These are phyloP conservation scores for Oophaga pumilio DNA, from an alignment of 2,113 vertebrate genomes.

Conservation along the genomic window DNA sequence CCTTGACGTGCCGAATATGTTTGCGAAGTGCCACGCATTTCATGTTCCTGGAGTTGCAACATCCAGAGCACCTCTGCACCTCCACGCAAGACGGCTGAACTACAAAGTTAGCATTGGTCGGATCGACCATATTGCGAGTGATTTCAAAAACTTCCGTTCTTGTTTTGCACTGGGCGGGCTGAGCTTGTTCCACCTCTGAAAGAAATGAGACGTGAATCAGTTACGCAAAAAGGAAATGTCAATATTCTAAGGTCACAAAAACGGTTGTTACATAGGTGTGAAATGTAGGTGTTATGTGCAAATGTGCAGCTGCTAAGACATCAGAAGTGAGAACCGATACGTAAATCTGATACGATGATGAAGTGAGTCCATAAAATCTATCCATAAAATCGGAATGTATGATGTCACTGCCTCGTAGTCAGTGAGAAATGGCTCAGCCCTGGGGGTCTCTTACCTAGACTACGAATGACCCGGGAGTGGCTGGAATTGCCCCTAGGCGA, in stretches of 20 bases:
- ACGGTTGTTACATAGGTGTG: not conserved
- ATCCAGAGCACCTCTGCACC: slow-evolving; percentile 94
- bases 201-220: not conserved
- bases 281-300: not conserved
- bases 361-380: not conserved
- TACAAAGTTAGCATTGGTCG: slow-evolving; percentile 87
- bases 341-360: not conserved
- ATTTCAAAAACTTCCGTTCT: slow-evolving; percentile 90
- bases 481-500: slow-evolving; percentile 42
- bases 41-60: slow-evolving; percentile 82
- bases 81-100: slow-evolving; percentile 93
- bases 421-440: not conserved
- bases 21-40: slow-evolving; percentile 81
- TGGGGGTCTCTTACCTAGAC: slow-evolving; percentile 34
- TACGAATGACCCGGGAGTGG: slow-evolving; percentile 54
- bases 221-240: not conserved
- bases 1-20: slow-evolving; percentile 82
- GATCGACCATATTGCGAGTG: slow-evolving; percentile 86
- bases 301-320: not conserved
- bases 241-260: not conserved
- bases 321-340: not conserved
- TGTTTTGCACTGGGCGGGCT: slow-evolving; percentile 86
- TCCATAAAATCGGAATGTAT: not conserved
- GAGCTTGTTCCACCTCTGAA: slow-evolving; percentile 75
- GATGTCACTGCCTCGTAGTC: slow-evolving; percentile 22